Conservation (phyloP, 2,113 vertebrate species). For the Emberiza fucata region DNA sequence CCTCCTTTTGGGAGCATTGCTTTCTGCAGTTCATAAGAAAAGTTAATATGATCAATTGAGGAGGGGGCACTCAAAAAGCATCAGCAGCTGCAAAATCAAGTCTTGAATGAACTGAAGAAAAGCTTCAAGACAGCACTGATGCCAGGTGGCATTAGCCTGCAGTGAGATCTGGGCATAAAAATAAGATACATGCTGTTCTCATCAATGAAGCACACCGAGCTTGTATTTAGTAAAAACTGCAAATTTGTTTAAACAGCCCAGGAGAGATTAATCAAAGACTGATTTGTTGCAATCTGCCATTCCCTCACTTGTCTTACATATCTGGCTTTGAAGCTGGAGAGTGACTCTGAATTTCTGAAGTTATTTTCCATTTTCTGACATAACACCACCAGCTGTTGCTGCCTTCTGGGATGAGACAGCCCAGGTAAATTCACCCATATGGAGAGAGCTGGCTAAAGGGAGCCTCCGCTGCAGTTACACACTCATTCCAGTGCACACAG, state of each 20-base stretch:
- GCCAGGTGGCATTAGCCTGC: conserved; percentile 14
- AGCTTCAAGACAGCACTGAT: neutral
- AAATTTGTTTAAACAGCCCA: neutral
- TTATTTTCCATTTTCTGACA: neutral
- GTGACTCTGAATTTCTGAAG: neutral
- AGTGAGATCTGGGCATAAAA: neutral
- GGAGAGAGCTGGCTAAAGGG: neutral
- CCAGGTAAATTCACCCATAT: neutral
- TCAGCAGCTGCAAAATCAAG: neutral
- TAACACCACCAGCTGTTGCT: neutral
- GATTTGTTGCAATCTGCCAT: neutral
- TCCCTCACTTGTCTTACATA: neutral
- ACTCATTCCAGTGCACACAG: neutral
- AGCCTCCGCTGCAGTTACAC: neutral
- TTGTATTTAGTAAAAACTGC: neutral
- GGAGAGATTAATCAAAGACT: conserved; percentile 6
- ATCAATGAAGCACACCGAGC: neutral
- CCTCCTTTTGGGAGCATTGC: neutral
- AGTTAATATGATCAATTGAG: neutral
- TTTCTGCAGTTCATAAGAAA: neutral
- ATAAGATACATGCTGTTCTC: conserved; percentile 12
- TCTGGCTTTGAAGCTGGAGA: neutral
- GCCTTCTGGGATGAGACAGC: neutral
- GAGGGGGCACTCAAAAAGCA: neutral
- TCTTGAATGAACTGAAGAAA: neutral